Base-by-base conservation (phyloP, 1,140 invertebrate genomes). In the Nautilus pompilius region DNA sequence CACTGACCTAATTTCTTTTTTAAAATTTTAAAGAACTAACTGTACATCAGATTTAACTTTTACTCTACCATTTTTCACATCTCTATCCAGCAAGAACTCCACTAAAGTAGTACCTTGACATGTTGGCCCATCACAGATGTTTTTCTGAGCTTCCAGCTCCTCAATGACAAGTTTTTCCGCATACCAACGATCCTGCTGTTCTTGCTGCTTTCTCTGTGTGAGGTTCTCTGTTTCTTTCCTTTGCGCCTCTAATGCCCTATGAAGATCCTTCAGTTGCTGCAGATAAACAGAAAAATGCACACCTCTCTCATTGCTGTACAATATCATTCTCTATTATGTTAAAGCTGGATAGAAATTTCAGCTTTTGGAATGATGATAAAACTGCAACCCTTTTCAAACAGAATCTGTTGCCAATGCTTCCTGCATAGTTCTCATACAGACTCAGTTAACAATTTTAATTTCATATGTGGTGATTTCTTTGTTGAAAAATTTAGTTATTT, bases 161-260 rank as follows among this genome's bases (percentile, higher is more conserved):
- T 58, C 56, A 33, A 58, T 58, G 17, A 58, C 34, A 17, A 58
- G 33, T 41, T 58, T 45, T 26, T 58, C 33, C 20, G 56, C 56
- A 36, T 36, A 58, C 33, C 45, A 36, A 3, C 56, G n/a, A 45
- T 58, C 56, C 5, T 41, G 15, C 28, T 58, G 30, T 58, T 58
- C 56, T 41, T 58, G 56, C 8, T 58, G 29, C 22, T 45, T 33
- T n/a, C 28, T 36, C 22, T 41, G 24, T 15, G 15, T 58, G 6
- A 58, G 26, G 17, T 33, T 36, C 22, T 58, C 32, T 41, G 22
- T 24, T 36, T 36, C 34, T 22, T 58, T 36, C 13, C n/a, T 15
- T 36, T 58, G 56, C 6, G 56, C 56, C 45, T 58, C 56, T 10
- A 58, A 17, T 41, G 56, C 56, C 34, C 20, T 58, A 45, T 24